A percentile compares a stretch with the other conserved stretches of the same genome.
Evolutionary conservation across 2,888 invertebrate genomes (phyloP).

Genomic region (Drosophila neotestacea): DNA sequence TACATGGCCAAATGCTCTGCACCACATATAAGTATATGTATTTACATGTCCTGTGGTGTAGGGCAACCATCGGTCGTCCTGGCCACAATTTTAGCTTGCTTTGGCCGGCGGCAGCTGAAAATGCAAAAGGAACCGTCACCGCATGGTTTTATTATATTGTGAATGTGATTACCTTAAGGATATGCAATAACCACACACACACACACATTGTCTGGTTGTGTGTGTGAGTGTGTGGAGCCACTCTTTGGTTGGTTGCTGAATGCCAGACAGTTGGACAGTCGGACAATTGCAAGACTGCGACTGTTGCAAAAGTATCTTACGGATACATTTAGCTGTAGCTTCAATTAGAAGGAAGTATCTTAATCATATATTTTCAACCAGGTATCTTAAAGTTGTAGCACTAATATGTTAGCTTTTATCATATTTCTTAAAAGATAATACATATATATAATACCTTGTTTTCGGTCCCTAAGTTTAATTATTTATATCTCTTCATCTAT

Average conservation of each 20-base stretch:
- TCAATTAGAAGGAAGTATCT: slow-evolving; percentile 6
- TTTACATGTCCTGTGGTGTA: slow-evolving; percentile 13
- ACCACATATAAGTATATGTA: slow-evolving; percentile 1
- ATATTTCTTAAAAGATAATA: too few species aligned
- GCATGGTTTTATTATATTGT: slow-evolving; percentile 83
- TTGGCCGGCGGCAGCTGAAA: slow-evolving; percentile 66
- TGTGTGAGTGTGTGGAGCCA: slow-evolving; percentile 32
- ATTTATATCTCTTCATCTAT: too few species aligned
- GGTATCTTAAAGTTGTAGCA: too few species aligned
- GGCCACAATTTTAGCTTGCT: slow-evolving; percentile 28
- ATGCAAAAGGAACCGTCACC: slow-evolving; percentile 75
- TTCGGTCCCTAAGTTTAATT: too few species aligned
- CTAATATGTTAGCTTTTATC: too few species aligned
- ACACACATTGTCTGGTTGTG: slow-evolving; percentile 1
- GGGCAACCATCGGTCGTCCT: slow-evolving; percentile 36
- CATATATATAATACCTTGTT: too few species aligned
- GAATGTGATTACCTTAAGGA: slow-evolving; percentile 82
- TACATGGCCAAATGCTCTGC: slow-evolving; percentile 24
- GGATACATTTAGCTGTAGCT: slow-evolving; percentile 30
- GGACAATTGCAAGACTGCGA: slow-evolving; percentile 16
- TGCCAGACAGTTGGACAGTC: slow-evolving; percentile 20
- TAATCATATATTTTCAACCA: neutral
- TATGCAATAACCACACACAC: slow-evolving; percentile 76
- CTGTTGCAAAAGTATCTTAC: slow-evolving; percentile 41
- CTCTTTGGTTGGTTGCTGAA: slow-evolving; percentile 44